Evolutionary conservation across 2,113 vertebrate species (phyloP), one percentile per base, ranked within the genome.

Genomic region (Pelodiscus sinensis): DNA sequence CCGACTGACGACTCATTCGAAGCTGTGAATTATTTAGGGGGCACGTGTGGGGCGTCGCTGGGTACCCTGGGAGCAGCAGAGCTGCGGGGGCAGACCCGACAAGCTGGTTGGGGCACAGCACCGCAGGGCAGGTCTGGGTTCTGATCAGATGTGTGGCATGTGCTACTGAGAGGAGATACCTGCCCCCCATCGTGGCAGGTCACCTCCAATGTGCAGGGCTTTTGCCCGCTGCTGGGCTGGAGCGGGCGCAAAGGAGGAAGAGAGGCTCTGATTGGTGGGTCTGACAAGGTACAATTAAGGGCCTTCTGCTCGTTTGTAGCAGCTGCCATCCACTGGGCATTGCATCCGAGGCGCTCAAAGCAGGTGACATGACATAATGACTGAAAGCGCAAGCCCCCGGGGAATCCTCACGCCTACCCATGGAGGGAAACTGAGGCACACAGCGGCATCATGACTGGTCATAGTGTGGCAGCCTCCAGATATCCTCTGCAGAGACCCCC

Each of bases 11-110:
- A 4, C 77, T 84, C 38, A 6, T 84, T 52, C 54, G 85, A 29
- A 77, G 73, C 71, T 1, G 81, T 58, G 38, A 57, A 51, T 92
- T 84, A 85, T 78, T 52, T 24, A 87, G 18, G 81, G 50, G 6
- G 15, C 85, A 62, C 1, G 0, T 1, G 57, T 2, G 0, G 0
- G 0, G 44, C 81, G 83, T 54, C 3, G n/a, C 79, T 35, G 35
- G n/a, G n/a, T 29, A 12, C 4, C 24, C 31, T n/a, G 3, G 1
- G 12, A 0, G 1, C 62, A 21, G 6, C 2, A 0, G 29, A 18
- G n/a, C 3, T 5, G 0, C 79, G n/a, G 29, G 79, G 51, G 27
- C 9, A 21, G 29, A 54, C 27, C 60, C n/a, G 62, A n/a, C n/a
- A n/a, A 4, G 15, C 19, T 11, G 56, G 52, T 8, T n/a, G 44